Evolutionary conservation across 2,113 vertebrate genomes (phyloP).

Genomic region (Tetraodon nigroviridis): DNA sequence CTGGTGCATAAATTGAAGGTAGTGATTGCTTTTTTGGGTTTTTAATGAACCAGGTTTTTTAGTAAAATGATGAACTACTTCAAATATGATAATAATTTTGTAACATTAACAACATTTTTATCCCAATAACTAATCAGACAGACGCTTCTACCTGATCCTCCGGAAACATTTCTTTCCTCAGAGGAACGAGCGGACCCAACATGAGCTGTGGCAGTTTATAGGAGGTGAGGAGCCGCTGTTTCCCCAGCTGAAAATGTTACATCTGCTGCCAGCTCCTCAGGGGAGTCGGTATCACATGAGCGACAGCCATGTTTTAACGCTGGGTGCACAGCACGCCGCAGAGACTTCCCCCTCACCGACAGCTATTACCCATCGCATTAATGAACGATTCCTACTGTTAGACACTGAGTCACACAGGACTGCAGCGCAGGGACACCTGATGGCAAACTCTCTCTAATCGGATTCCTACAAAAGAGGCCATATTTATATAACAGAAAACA

Average conservation of each 20-base stretch:
- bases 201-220: constrained; percentile 22
- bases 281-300: constrained; percentile 20
- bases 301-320: constrained; percentile 29
- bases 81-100: too few species aligned
- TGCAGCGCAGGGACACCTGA: constrained; percentile 28
- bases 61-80: too few species aligned
- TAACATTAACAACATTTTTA: not conserved
- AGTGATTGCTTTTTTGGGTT: not conserved
- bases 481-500: constrained; percentile 2
- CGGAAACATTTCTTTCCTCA: not conserved
- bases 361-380: constrained; percentile 47
- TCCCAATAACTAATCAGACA: constrained; percentile 21
- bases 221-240: constrained; percentile 53
- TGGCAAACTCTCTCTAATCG: constrained; percentile 18
- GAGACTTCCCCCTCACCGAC: constrained; percentile 36
- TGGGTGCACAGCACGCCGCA: constrained; percentile 56
- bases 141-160: not conserved
- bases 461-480: constrained; percentile 19
- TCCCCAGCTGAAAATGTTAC: constrained; percentile 50
- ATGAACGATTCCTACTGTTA: constrained; percentile 50
- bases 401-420: constrained; percentile 26
- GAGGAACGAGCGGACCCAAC: not conserved
- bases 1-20: constrained; percentile 17
- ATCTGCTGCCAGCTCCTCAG: constrained; percentile 53
- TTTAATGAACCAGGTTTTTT: too few species aligned